These are phyloP conservation scores for Isotomurus palustris DNA, from an alignment of 2,888 invertebrate species.

Conservation along the genomic window DNA sequence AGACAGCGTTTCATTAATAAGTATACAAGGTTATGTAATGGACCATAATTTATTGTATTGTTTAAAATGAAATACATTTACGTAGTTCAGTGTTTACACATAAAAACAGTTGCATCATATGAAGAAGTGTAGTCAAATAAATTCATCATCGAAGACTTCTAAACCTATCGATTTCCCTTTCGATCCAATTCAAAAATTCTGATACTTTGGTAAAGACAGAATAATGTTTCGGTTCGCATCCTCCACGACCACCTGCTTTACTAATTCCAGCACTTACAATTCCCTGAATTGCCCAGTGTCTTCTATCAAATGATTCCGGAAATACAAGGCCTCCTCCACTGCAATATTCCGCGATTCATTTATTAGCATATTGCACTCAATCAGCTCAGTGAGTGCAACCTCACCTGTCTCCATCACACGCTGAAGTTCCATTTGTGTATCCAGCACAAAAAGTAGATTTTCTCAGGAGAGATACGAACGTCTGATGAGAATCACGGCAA, in stretches of 20 bases:
- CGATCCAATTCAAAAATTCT: slow-evolving; percentile 34
- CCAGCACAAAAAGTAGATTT: slow-evolving; percentile 63
- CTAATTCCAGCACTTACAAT: slow-evolving; percentile 49
- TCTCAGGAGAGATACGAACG: slow-evolving; percentile 56
- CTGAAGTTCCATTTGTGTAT: slow-evolving; percentile 54
- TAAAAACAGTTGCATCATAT: too few species aligned
- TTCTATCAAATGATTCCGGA: slow-evolving; percentile 14
- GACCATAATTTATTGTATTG: too few species aligned
- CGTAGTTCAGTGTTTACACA: too few species aligned
- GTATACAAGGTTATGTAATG: too few species aligned
- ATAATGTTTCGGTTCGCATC: slow-evolving; percentile 52
- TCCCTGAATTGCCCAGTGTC: slow-evolving; percentile 35
- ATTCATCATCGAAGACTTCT: too few species aligned
- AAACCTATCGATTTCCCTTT: slow-evolving; percentile 6
- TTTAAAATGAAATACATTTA: too few species aligned
- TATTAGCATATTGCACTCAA: too few species aligned
- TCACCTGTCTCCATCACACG: slow-evolving; percentile 37
- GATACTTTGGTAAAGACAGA: slow-evolving; percentile 54
- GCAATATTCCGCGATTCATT: too few species aligned
- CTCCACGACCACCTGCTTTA: slow-evolving; percentile 44
- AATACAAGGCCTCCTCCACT: slow-evolving; percentile 14
- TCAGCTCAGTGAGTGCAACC: too few species aligned
- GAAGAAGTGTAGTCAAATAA: too few species aligned
- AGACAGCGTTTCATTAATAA: too few species aligned
- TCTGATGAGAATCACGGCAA: slow-evolving; percentile 54